Percentiles rank a stretch among this genome's conserved stretches.
Evolutionary conservation across 2,888 invertebrate species (phyloP).

Genomic region (Eupsilia transversa): DNA sequence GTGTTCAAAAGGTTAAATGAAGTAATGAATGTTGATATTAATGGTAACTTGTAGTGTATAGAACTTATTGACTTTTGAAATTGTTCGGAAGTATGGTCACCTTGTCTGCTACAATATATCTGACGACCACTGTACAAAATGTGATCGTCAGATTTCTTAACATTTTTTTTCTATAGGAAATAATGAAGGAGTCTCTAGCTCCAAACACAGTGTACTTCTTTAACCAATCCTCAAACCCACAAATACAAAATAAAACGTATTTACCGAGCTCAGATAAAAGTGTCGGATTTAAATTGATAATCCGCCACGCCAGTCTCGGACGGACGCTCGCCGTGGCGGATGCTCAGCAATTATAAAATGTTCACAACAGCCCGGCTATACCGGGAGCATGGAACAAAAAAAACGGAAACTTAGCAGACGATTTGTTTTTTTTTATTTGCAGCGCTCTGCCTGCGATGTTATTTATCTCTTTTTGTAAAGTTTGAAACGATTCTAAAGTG

Average conservation of each 20-base stretch:
- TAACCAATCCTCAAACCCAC: background rate
- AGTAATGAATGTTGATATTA: too few relatives aligned
- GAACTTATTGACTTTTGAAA: too few relatives aligned
- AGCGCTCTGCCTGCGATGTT: background rate
- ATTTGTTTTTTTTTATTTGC: conserved; percentile 31
- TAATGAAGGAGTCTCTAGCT: background rate
- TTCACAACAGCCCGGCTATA: conserved; percentile 46
- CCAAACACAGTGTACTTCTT: background rate
- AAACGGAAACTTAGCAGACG: conserved; percentile 37
- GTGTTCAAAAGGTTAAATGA: too few relatives aligned
- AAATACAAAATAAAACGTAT: background rate
- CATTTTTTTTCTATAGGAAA: background rate
- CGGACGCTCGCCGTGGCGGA: conserved; percentile 23
- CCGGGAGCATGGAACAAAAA: conserved; percentile 45
- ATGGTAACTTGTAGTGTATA: too few relatives aligned
- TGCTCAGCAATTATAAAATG: conserved; percentile 59
- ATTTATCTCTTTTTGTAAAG: conserved; percentile 6
- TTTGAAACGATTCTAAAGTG: conserved; percentile 37
- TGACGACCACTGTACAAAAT: too few relatives aligned
- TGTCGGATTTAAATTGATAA: conserved; percentile 55
- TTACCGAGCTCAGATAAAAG: conserved; percentile 23
- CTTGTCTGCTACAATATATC: too few relatives aligned
- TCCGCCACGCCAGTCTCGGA: conserved; percentile 27
- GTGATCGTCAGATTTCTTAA: too few relatives aligned
- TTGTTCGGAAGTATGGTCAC: too few relatives aligned